Base-by-base conservation (phyloP, 2,113 vertebrate species). In the Thomomys bottae region DNA sequence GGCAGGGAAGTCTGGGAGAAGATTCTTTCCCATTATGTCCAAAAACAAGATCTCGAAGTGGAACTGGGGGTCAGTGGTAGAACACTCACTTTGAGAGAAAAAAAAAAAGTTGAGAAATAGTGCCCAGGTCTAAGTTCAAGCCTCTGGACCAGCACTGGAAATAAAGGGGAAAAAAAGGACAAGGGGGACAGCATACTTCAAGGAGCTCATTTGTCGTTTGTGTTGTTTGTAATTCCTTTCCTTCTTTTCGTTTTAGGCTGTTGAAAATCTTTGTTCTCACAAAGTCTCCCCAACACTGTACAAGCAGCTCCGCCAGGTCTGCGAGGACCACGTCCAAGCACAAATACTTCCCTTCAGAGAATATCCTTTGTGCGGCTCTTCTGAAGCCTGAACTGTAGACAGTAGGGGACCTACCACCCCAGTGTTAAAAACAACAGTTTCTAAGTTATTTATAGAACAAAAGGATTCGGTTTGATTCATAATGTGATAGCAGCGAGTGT, bases 181-280 rank as follows among this genome's bases (percentile, higher is more conserved):
- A 15, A 54, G 14, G 49, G 49, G 49, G 4, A 61, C 24, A 26
- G 59, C 5, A 61, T 61, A 42, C 7, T 57, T 18, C n/a, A 1
- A 11, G 71, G 67, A 54, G 14, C 20, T n/a, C 0, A 32, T 9
- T 15, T 64, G 78, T 68, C 61, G 1, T 57, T 85, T 12, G 1
- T 40, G 42, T 63, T 76, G 3, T 54, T 54, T 92, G 49, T 82
- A 63, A 30, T 85, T 85, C 1, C 54, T 84, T 4, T 38, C 17
- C 38, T 85, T 8, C 38, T 90, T 90, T 95, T 67, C 95, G 8
- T 24, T 95, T 93, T n/a, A 98, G 98, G 98, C 98, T 83, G 98
- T 98, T 87, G 98, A 98, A 96, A 98, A 98, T 64, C 97, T 98
- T 38, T 98, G 98, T 70, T 98, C 98, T 30, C 98, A 98, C 93